Percentiles rank a stretch among this genome's conserved stretches.
Conservation (phyloP, 2,113 vertebrate genomes). For the Morone chrysops region DNA sequence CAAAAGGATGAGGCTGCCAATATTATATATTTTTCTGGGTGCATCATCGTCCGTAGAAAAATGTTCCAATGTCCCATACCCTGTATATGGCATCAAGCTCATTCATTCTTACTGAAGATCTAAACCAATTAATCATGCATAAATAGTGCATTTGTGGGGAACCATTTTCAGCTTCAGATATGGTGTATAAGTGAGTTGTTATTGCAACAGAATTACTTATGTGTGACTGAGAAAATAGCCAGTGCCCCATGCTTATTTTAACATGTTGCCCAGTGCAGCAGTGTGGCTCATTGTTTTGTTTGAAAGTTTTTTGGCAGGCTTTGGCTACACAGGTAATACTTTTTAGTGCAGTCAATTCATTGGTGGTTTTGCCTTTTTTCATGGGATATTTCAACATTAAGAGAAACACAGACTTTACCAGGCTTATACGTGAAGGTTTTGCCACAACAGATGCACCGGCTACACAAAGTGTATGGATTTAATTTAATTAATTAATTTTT, state of each 20-base stretch:
- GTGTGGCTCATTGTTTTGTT: neutral
- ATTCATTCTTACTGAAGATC: neutral
- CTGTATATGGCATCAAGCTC: neutral
- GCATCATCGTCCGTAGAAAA: too few species aligned
- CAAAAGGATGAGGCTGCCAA: neutral
- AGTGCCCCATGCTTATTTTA: neutral
- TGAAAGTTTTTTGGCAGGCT: neutral
- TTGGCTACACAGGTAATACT: too few species aligned
- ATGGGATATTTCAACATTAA: neutral
- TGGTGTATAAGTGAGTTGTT: neutral
- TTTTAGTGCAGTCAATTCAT: too few species aligned
- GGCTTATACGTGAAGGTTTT: neutral
- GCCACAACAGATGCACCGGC: neutral
- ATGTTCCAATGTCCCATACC: too few species aligned
- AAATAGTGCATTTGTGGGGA: neutral
- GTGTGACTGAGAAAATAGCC: neutral
- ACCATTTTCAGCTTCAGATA: neutral
- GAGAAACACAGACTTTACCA: too few species aligned
- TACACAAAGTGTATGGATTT: constrained; percentile 5
- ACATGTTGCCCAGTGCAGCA: neutral
- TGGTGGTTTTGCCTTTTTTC: neutral
- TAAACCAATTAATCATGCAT: neutral
- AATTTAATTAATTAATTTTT: too few species aligned
- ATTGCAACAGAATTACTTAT: neutral
- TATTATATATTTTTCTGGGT: too few species aligned